phyloP scores from a whole-genome alignment of 2,797 vertebrate species.

The Gambusia yucatana region DNA sequence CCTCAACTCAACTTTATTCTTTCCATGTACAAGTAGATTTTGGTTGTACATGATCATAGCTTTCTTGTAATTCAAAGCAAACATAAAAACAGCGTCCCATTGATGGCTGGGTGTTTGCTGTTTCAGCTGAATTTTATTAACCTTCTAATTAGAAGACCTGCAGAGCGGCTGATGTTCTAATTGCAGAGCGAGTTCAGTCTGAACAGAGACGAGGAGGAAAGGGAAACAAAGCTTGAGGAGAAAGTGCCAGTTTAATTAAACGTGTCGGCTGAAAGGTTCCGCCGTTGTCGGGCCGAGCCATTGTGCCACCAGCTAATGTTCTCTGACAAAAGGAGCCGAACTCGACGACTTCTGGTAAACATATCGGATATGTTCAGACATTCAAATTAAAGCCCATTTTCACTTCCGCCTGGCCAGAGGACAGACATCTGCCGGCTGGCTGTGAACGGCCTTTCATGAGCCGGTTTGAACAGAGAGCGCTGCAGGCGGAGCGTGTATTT shows the following conservation, averaged over 20 bases:
- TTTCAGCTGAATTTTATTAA: not conserved
- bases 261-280: conserved; percentile 24
- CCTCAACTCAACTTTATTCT: not conserved
- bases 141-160: not conserved
- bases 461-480: conserved; percentile 1
- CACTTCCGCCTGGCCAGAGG: conserved; percentile 1
- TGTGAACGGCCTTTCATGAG: conserved; percentile 23
- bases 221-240: not conserved
- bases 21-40: not conserved
- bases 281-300: conserved; percentile 3
- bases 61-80: not conserved
- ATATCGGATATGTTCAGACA: conserved; percentile 14
- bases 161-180: not conserved
- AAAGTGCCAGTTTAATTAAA: conserved; percentile 20
- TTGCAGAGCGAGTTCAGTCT: not conserved
- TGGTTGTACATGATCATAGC: not conserved
- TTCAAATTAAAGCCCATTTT: conserved; percentile 18
- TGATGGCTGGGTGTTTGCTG: not conserved
- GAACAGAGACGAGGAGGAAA: not conserved
- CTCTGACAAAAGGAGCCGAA: conserved; percentile 21
- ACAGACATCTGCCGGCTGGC: not conserved
- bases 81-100: not conserved
- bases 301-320: conserved; percentile 22
- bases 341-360: conserved; percentile 17
- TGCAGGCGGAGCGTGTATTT: conserved; percentile 8